Evolutionary conservation across 2,888 invertebrate genomes (phyloP), one percentile per base, ranked within the genome.

Genomic region (Chironomus riparius): DNA sequence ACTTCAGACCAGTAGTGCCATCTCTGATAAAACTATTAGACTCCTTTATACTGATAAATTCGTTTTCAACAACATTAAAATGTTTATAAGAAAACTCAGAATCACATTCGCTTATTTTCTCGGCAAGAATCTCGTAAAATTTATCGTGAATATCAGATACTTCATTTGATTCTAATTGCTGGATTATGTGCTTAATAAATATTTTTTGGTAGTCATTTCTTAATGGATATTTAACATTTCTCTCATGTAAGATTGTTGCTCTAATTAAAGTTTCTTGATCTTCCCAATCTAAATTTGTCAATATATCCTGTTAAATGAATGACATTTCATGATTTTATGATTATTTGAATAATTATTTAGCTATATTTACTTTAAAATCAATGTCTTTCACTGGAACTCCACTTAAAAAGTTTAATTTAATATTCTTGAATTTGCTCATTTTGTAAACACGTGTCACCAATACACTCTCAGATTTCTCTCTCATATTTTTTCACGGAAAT

Each of bases 1-100:
- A 91, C 79, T 88, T 88, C 79, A 93, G 85, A 28, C 93, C 93
- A 15, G 93, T 94, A 21, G 93, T 93, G 38, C 93, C 93, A 82
- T 90, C 87, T 0, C 90, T 87, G 78, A 93, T 91, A 80, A 92
- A 87, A 80, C 87, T 90, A 76, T 86, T 87, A 77, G 89, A 91
- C 83, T 93, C 93, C 79, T 88, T 87, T 72, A 93, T 82, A 13
- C 87, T 89, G 47, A 92, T 82, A 48, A 84, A 81, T 76, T 83
- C 80, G 48, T 81, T 77, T 3, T 78, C 47, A 24, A 28, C 77
- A 3, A 83, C 76, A 1, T 80, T 77, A 81, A 91, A 92, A 82
- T 92, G 92, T 75, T 89, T 87, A 81, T 88, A 90, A 78, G 86
- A 86, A 79, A 85, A 87, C 10, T 81, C 81, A 62, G 81, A 78